Percentiles rank a stretch among this genome's conserved stretches.
Conservation (phyloP, 2,113 vertebrate species). For the Ursus arctos region DNA sequence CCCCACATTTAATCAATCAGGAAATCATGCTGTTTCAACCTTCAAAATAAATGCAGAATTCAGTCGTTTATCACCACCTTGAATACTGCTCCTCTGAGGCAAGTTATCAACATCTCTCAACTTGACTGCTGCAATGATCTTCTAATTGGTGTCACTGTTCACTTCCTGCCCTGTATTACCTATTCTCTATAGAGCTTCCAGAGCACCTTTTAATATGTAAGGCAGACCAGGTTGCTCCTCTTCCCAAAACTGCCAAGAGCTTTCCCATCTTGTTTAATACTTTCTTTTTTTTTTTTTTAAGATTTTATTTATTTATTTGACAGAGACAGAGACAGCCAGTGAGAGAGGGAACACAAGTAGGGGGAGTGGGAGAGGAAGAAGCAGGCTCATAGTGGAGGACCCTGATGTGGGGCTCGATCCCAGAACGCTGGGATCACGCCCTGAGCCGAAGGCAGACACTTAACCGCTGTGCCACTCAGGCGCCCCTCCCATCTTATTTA, state of each 20-base stretch:
- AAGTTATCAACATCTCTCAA: not conserved
- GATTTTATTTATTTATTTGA: too few relatives aligned
- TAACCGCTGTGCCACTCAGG: too few relatives aligned
- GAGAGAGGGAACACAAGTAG: too few relatives aligned
- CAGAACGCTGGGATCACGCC: too few relatives aligned
- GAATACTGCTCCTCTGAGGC: not conserved
- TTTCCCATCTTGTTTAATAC: not conserved
- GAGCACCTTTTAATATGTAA: not conserved
- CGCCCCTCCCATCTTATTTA: not conserved
- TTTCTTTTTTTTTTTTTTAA: too few relatives aligned
- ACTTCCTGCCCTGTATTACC: not conserved
- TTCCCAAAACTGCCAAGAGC: not conserved
- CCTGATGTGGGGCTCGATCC: too few relatives aligned
- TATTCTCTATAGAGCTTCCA: not conserved
- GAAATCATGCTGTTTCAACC: not conserved
- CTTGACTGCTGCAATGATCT: not conserved
- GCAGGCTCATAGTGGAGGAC: too few relatives aligned
- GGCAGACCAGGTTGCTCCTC: not conserved
- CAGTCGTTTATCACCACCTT: not conserved
- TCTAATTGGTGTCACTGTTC: not conserved
- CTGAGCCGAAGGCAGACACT: too few relatives aligned
- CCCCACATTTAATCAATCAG: not conserved
- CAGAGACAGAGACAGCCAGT: too few relatives aligned
- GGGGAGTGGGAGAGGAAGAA: too few relatives aligned
- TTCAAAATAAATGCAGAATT: not conserved